Percentiles rank a stretch among this genome's conserved stretches.
Evolutionary conservation across 30 jellyfish, hydroid and myxozoan genomes (phyloP).

Genomic region (Hydractinia echinata): DNA sequence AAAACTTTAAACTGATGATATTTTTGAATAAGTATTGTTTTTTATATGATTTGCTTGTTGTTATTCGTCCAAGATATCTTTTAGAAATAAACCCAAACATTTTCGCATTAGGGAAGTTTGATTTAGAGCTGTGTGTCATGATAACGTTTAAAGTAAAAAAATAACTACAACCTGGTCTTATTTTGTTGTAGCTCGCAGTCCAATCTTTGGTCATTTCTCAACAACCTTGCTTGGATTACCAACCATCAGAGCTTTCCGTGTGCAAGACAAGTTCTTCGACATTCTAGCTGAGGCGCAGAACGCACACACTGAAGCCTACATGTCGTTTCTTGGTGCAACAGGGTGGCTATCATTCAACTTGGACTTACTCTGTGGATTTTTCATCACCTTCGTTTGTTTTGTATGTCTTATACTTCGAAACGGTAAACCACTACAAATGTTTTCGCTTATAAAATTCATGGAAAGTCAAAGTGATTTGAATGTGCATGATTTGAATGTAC

Average conservation of each 20-base stretch:
- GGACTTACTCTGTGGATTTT: conserved; percentile 48
- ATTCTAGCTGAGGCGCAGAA: conserved; percentile 53
- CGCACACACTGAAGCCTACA: conserved; percentile 79
- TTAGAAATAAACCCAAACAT: no score
- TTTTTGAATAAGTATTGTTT: no score
- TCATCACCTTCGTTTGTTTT: conserved; percentile 51
- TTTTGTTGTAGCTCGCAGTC: conserved; percentile 66
- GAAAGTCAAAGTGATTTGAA: no score
- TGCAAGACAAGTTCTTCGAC: conserved; percentile 60
- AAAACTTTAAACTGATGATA: no score
- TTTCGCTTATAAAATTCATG: no score
- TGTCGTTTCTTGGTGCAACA: conserved; percentile 54
- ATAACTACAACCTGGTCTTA: background rate
- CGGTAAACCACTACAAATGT: conserved; percentile 25
- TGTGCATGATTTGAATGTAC: no score
- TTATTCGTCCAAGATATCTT: background rate
- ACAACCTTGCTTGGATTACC: conserved; percentile 91
- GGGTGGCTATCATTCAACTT: conserved; percentile 73
- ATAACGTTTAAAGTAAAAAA: no score
- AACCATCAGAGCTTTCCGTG: conserved; percentile 85
- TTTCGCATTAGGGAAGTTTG: no score
- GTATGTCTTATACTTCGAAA: conserved; percentile 50
- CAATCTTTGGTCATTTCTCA: conserved; percentile 87
- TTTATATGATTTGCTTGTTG: background rate
- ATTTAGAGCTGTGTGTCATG: conserved; percentile 31